Evolutionary conservation across 2,888 invertebrate genomes (phyloP).

Genomic region (Oeneis ivallda): DNA sequence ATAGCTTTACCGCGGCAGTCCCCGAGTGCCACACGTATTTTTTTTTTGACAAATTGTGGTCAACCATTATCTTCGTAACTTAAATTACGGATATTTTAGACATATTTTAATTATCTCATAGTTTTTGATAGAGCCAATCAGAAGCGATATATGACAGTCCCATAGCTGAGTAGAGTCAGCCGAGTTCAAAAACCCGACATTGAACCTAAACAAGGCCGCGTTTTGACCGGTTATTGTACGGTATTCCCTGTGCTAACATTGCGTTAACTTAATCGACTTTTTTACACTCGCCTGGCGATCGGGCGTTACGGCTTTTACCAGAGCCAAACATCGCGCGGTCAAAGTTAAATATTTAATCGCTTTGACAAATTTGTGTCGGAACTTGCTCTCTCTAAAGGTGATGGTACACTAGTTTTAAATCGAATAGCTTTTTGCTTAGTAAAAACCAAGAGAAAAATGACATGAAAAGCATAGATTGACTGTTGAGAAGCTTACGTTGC

Average conservation of each 20-base stretch:
- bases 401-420: conserved; percentile 21
- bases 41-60: too few relatives aligned
- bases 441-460: too few relatives aligned
- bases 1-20: too few relatives aligned
- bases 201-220: conserved; percentile 17
- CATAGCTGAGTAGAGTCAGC: too few relatives aligned
- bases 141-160: too few relatives aligned
- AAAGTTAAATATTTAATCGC: conserved; percentile 43
- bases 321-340: conserved; percentile 56
- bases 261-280: conserved; percentile 33
- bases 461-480: too few relatives aligned
- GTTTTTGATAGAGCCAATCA: too few relatives aligned
- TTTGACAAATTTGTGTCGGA: conserved; percentile 65
- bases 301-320: conserved; percentile 71
- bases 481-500: too few relatives aligned
- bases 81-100: too few relatives aligned
- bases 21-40: too few relatives aligned
- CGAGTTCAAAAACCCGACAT: background rate
- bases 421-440: background rate
- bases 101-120: too few relatives aligned
- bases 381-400: conserved; percentile 50
- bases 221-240: conserved; percentile 28
- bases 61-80: too few relatives aligned
- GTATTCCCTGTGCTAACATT: conserved; percentile 14
- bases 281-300: conserved; percentile 58